Evolutionary conservation across 2,113 vertebrate species (phyloP).

Genomic region (Hylia prasina): DNA sequence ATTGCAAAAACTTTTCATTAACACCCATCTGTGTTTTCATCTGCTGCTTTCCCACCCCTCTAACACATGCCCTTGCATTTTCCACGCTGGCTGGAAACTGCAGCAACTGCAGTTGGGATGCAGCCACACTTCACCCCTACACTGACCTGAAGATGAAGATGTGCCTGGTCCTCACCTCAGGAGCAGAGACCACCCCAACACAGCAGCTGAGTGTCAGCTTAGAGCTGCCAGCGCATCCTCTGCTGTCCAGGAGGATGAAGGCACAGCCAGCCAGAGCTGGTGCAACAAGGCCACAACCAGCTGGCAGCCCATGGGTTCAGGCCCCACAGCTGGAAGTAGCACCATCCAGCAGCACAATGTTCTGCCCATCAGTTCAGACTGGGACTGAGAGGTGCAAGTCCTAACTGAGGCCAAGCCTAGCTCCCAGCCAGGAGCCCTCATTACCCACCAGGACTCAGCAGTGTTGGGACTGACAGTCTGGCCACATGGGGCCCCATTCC

Average conservation of each 20-base stretch:
- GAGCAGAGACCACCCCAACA: background rate
- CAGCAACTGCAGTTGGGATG: background rate
- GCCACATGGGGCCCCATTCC: accelerated
- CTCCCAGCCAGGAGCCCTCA: background rate
- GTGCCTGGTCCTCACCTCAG: background rate
- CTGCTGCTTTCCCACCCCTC: background rate
- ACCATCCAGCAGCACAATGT: accelerated
- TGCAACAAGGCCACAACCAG: background rate
- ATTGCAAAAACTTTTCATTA: background rate
- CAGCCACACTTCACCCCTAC: background rate
- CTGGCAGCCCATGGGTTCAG: background rate
- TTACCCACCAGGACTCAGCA: background rate
- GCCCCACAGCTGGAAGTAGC: accelerated
- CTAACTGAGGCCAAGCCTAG: background rate
- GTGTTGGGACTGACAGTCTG: background rate
- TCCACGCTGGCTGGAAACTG: background rate
- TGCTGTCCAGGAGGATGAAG: background rate
- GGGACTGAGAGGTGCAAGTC: background rate
- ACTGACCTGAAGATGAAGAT: background rate
- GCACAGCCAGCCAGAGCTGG: background rate
- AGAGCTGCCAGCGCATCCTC: background rate
- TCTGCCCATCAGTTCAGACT: background rate
- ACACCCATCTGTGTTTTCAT: background rate
- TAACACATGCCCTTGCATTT: background rate
- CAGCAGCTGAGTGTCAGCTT: background rate